Conservation (phyloP, 2,797 vertebrate genomes). For the Lutjanus argentimaculatus region DNA sequence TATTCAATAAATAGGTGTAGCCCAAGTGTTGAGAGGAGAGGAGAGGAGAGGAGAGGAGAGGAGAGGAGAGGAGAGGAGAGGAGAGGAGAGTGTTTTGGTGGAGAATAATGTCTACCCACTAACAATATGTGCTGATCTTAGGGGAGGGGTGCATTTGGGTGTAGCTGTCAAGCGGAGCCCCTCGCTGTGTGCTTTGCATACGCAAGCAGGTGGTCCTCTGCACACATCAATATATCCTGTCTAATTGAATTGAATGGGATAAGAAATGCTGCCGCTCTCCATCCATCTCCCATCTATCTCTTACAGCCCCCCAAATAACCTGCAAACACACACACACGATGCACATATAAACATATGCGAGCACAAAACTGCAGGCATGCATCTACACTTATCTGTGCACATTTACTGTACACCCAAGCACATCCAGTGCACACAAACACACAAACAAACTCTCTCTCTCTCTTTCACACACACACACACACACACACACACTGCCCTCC, state of each 20-base stretch:
- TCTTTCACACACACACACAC: constrained; percentile 2
- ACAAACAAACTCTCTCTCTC: constrained; percentile 13
- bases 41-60: background rate
- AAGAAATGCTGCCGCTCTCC: constrained; percentile 63
- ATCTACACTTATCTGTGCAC: constrained; percentile 26
- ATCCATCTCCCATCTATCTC: constrained; percentile 59
- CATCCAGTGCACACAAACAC: constrained; percentile 17
- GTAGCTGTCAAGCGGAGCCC: constrained; percentile 62
- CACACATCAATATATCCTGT: constrained; percentile 70
- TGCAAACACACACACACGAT: constrained; percentile 5
- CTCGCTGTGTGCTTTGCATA: constrained; percentile 77
- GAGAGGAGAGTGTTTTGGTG: background rate
- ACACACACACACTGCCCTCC: constrained; percentile 55
- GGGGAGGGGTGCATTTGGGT: constrained; percentile 50
- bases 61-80: background rate
- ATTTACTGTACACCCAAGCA: constrained; percentile 17
- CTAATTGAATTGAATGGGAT: constrained; percentile 79
- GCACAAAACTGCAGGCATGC: constrained; percentile 19
- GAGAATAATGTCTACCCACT: constrained; percentile 42
- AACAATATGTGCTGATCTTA: constrained; percentile 64
- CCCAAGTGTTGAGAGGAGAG: constrained; percentile 29
- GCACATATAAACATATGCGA: constrained; percentile 10
- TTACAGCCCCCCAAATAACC: constrained; percentile 43
- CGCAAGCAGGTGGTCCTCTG: constrained; percentile 69
- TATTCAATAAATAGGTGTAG: constrained; percentile 46